Evolutionary conservation across 2,113 vertebrate species (phyloP).

Genomic region (Pholis gunnellus): DNA sequence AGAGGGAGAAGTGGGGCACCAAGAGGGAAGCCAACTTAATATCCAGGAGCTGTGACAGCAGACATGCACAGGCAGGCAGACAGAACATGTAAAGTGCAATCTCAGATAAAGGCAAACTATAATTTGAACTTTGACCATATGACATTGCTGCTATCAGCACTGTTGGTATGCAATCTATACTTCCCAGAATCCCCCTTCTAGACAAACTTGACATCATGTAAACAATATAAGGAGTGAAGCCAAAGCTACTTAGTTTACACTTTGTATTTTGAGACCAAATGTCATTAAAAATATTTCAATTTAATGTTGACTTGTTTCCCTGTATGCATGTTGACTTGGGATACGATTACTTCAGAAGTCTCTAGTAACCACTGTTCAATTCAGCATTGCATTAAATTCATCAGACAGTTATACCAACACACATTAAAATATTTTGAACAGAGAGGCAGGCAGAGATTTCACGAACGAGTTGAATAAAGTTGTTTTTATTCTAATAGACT

Average conservation of each 20-base stretch:
- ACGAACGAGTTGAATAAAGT: not conserved
- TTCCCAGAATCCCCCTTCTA: not conserved
- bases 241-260: not conserved
- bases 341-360: not conserved
- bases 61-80: slow-evolving; percentile 18
- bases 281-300: not conserved
- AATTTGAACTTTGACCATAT: slow-evolving; percentile 66
- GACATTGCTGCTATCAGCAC: slow-evolving; percentile 44
- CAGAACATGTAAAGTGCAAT: slow-evolving; percentile 28
- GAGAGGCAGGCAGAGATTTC: not conserved
- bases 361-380: not conserved
- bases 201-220: not conserved
- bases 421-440: not conserved
- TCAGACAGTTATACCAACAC: not conserved
- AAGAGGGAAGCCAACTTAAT: slow-evolving; percentile 92
- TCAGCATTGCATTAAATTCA: not conserved
- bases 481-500: not conserved
- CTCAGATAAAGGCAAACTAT: slow-evolving; percentile 33
- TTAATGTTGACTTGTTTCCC: not conserved
- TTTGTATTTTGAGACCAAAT: not conserved
- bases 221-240: not conserved
- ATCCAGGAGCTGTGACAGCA: slow-evolving; percentile 87
- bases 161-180: slow-evolving; percentile 31
- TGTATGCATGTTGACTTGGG: not conserved
- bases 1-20: slow-evolving; percentile 92